Evolutionary conservation across 2,888 invertebrate genomes (phyloP).

Genomic region (Acanthacorydalis orientalis): DNA sequence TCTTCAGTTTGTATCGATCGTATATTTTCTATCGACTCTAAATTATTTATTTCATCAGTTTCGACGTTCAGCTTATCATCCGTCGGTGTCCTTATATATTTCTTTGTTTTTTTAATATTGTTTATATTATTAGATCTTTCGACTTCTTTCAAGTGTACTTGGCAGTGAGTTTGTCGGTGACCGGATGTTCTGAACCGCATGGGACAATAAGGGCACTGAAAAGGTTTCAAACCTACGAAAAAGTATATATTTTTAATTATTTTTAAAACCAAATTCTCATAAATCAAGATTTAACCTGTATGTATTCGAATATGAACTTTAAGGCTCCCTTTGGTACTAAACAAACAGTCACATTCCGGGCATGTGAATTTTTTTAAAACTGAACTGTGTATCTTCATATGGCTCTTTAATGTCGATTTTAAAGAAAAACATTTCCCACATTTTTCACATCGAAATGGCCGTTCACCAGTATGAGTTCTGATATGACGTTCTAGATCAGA

Average conservation of each 20-base stretch:
- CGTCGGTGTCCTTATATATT: slow-evolving; percentile 2
- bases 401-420: slow-evolving; percentile 45
- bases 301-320: slow-evolving; percentile 51
- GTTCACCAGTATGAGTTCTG: slow-evolving; percentile 49
- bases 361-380: slow-evolving; percentile 39
- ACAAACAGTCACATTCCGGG: slow-evolving; percentile 40
- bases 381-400: slow-evolving; percentile 36
- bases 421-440: slow-evolving; percentile 41
- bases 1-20: too few relatives aligned
- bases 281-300: slow-evolving; percentile 25
- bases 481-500: slow-evolving; percentile 48
- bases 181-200: slow-evolving; percentile 46
- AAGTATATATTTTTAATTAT: background rate
- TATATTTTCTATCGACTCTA: too few relatives aligned
- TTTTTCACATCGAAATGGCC: slow-evolving; percentile 39
- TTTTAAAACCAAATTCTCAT: background rate
- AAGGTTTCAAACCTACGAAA: slow-evolving; percentile 35
- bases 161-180: slow-evolving; percentile 43
- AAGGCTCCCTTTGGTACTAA: slow-evolving; percentile 46
- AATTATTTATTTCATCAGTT: too few relatives aligned
- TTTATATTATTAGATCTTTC: slow-evolving; percentile 9
- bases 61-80: too few relatives aligned
- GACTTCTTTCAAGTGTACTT: slow-evolving; percentile 28
- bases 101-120: slow-evolving; percentile 6
- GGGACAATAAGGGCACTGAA: slow-evolving; percentile 40